Evolutionary conservation across 2,797 vertebrate genomes (phyloP).

Genomic region (Euphonia xanthogaster): DNA sequence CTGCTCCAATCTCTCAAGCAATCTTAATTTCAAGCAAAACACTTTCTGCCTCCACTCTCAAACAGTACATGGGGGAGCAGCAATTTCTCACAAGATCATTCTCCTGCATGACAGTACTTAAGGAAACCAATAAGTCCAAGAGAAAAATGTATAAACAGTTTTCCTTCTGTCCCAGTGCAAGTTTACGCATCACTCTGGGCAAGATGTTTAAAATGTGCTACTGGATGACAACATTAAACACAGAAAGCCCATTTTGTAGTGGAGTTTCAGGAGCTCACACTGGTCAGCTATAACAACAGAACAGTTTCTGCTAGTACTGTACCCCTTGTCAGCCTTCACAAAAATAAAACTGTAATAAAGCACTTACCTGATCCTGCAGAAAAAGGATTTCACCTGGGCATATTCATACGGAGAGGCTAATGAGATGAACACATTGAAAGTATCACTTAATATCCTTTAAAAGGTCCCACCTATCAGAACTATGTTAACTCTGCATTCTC

Average conservation of each 20-base stretch:
- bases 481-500: neutral
- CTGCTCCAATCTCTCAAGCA: neutral
- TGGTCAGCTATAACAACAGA: neutral
- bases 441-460: neutral
- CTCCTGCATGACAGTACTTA: neutral
- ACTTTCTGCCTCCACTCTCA: neutral
- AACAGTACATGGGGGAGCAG: neutral
- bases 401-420: constrained; percentile 78
- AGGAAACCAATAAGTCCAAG: neutral
- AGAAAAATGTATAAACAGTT: neutral
- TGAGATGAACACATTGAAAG: constrained; percentile 11
- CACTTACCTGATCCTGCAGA: constrained; percentile 90
- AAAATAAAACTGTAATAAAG: neutral
- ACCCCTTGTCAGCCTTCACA: neutral
- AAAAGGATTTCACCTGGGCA: constrained; percentile 90
- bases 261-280: neutral
- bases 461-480: neutral
- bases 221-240: neutral
- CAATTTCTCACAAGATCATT: neutral
- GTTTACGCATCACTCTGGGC: neutral
- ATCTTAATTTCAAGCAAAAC: neutral
- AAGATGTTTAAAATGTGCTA: neutral
- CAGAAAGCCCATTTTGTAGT: neutral
- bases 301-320: neutral
- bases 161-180: neutral